phyloP scores from a whole-genome alignment of 1,140 invertebrate genomes.

The Anthonomus grandis region DNA sequence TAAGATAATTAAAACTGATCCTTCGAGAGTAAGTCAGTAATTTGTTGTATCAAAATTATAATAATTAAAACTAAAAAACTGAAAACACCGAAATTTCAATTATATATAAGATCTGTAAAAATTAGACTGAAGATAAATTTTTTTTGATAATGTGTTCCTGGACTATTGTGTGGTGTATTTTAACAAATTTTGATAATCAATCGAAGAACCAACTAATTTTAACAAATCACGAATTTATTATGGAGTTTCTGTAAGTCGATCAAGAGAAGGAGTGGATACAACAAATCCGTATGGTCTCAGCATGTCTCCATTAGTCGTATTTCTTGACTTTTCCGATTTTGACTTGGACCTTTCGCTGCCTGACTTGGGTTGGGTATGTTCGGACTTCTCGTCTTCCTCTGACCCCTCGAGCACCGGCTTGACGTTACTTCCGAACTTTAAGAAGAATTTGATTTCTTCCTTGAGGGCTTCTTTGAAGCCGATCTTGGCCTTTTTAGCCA shows the following conservation, averaged over 20 bases:
- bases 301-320: conserved; percentile 13
- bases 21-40: no score
- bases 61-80: no score
- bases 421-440: conserved; percentile 70
- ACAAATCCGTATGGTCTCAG: conserved; percentile 21
- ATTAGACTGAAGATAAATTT: no score
- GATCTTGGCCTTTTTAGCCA: conserved; percentile 35
- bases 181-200: not conserved
- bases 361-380: not conserved
- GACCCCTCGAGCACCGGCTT: conserved; percentile 52
- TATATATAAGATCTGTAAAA: no score
- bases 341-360: conserved; percentile 15
- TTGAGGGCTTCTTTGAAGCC: conserved; percentile 33
- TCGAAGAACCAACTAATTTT: not conserved
- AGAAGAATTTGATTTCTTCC: conserved; percentile 62
- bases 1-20: no score
- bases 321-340: conserved; percentile 2
- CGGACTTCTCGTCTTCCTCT: conserved; percentile 21
- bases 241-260: conserved; percentile 14
- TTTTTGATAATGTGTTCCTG: no score
- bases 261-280: conserved; percentile 14
- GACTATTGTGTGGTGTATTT: no score
- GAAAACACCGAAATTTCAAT: no score
- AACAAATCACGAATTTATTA: not conserved
- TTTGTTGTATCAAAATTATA: no score